Evolutionary conservation across 2,113 vertebrate genomes (phyloP), one percentile per base, ranked within the genome.

Genomic region (Oreochromis spilurus): DNA sequence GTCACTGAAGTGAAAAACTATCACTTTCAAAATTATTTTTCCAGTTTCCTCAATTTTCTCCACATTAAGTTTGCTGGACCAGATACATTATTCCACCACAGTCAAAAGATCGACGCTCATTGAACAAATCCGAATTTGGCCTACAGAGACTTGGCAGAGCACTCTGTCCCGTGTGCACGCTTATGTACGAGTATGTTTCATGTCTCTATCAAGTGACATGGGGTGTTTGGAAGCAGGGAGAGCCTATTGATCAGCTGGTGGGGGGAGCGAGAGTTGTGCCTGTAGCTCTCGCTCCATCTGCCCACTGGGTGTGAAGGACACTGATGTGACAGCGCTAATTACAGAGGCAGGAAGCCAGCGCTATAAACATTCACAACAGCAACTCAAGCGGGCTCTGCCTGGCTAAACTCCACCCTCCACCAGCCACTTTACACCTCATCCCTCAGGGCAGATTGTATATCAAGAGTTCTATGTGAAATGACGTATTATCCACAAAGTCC

Each of bases 261-360:
- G 57, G 38, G 84, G 84, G 57, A 12, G 34, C 31, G 2, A 62
- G 17, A n/a, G 31, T n/a, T 65, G 81, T 4, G 90, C 93, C 93
- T 34, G 82, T 78, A 94, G 89, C 88, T 84, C 55, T 82, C 78
- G 72, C 83, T 88, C 87, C 70, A 86, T 83, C 92, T 94, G 91
- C 67, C 94, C 90, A 95, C 89, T 93, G 95, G 92, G 94, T 95
- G 95, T 96, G 96, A 95, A 95, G 96, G 95, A 90, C 95, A 96
- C 94, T 65, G 91, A 92, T 94, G 92, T 96, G 96, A 97, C 95
- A 95, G 94, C 60, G 60, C 92, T 95, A 95, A 96, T 96, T 96
- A 95, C 92, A 89, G 87, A 92, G 87, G 86, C 93, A 94, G 94
- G 90, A 93, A 95, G 93, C 90, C 88, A 87, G 77, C 3, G 8